Percentiles rank a stretch among this genome's conserved stretches.
phyloP scores from a whole-genome alignment of 2,888 invertebrate genomes.

The Oscheius sp. region DNA sequence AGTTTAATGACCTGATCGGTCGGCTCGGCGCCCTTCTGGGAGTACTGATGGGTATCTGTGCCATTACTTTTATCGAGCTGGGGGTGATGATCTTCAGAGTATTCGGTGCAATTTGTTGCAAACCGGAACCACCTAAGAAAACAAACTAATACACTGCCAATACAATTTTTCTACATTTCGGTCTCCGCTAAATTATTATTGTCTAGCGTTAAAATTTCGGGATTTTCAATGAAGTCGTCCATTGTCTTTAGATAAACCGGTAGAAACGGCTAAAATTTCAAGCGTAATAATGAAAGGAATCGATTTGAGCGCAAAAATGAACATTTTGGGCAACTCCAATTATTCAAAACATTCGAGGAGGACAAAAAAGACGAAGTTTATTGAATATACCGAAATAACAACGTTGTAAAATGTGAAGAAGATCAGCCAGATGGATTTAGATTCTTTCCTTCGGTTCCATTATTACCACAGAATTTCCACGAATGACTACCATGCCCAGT shows the following conservation, averaged over 20 bases:
- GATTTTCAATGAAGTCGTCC: too few relatives aligned
- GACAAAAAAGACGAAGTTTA: not conserved
- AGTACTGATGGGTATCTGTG: constrained; percentile 33
- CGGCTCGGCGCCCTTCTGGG: constrained; percentile 32
- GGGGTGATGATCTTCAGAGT: not conserved
- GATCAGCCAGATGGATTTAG: constrained; percentile 35
- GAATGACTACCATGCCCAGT: constrained; percentile 95
- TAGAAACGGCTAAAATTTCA: too few relatives aligned
- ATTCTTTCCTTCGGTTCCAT: constrained; percentile 89
- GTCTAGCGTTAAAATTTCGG: too few relatives aligned
- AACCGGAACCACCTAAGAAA: not conserved
- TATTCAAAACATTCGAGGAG: too few relatives aligned
- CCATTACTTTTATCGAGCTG: constrained; percentile 32
- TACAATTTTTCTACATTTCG: too few relatives aligned
- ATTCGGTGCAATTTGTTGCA: not conserved
- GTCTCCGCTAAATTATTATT: too few relatives aligned
- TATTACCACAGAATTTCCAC: constrained; percentile 96
- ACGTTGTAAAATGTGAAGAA: not conserved
- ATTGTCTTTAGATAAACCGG: too few relatives aligned
- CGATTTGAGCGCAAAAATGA: too few relatives aligned
- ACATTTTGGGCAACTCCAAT: too few relatives aligned
- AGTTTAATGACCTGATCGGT: constrained; percentile 24
- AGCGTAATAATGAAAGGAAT: too few relatives aligned
- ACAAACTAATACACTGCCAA: not conserved
- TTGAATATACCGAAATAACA: not conserved